A percentile compares a stretch with the other conserved stretches of the same genome.
Conservation (phyloP, 2,797 vertebrate genomes). For the Labeo calbasu region DNA sequence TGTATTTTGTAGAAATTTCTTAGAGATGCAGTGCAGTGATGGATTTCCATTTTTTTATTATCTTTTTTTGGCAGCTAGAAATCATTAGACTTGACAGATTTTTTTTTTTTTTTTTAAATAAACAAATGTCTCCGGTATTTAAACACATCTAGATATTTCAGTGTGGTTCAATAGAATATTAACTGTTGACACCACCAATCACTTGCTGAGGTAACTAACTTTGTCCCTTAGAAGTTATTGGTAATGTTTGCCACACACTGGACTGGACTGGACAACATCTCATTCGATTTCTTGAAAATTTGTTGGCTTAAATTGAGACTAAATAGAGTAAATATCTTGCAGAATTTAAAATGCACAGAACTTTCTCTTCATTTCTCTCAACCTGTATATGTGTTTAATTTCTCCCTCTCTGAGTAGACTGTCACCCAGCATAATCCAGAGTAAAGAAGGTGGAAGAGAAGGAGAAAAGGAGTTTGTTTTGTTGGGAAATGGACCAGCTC, state of each 20-base stretch:
- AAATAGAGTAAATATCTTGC: background rate
- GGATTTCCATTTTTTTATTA: background rate
- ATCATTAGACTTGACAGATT: background rate
- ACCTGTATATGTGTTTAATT: background rate
- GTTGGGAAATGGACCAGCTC: slow-evolving; percentile 63
- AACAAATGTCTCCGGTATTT: background rate
- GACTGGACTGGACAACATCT: background rate
- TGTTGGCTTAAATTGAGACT: background rate
- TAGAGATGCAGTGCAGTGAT: background rate
- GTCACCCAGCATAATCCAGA: slow-evolving; percentile 17
- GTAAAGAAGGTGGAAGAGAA: slow-evolving; percentile 27
- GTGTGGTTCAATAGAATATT: background rate
- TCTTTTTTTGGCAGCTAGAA: background rate
- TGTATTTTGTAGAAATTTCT: background rate
- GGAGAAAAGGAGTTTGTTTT: slow-evolving; percentile 59
- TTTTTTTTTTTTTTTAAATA: background rate
- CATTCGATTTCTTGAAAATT: background rate
- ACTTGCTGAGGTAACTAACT: background rate
- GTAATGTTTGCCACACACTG: background rate
- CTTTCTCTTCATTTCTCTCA: background rate
- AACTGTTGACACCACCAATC: background rate
- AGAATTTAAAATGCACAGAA: background rate
- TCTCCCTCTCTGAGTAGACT: background rate
- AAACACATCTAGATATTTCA: background rate
- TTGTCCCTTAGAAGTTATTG: background rate